These are phyloP conservation scores for Lamprotornis superbus DNA, from an alignment of 2,113 vertebrate species.

Conservation along the genomic window DNA sequence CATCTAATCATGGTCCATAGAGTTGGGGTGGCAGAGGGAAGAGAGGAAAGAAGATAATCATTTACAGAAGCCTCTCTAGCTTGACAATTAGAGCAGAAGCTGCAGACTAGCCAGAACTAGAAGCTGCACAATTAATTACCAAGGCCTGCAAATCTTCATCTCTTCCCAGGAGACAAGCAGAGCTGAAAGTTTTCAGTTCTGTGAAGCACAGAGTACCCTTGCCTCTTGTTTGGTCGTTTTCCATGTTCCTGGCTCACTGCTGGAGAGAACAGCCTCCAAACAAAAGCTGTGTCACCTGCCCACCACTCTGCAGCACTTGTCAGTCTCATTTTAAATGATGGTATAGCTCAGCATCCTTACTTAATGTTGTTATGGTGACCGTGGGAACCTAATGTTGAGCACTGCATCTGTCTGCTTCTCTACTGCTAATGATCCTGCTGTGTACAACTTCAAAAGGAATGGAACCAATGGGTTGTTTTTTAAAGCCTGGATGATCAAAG, in stretches of 20 bases:
- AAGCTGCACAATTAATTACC: neutral
- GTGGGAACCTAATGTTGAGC: neutral
- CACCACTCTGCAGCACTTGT: neutral
- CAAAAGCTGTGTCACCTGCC: neutral
- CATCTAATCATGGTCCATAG: neutral
- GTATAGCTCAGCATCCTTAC: neutral
- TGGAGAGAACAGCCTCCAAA: neutral
- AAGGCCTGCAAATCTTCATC: neutral
- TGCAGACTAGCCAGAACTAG: neutral
- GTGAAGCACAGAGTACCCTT: neutral
- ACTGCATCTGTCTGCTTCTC: conserved; percentile 3
- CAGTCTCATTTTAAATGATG: neutral
- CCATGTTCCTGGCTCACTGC: neutral
- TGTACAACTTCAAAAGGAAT: conserved; percentile 29
- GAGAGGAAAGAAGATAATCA: neutral
- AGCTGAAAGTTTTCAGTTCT: neutral
- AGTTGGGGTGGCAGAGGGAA: neutral
- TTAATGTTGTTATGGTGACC: conserved; percentile 53
- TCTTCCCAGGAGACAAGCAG: neutral
- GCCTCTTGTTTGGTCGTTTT: neutral
- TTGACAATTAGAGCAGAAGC: neutral
- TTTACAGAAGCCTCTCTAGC: neutral
- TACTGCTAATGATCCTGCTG: neutral
- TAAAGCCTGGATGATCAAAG: neutral
- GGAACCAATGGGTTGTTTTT: neutral